Percentiles rank a stretch among this genome's conserved stretches.
Conservation (phyloP, 1,140 invertebrate genomes). For the Conus ventricosus region DNA sequence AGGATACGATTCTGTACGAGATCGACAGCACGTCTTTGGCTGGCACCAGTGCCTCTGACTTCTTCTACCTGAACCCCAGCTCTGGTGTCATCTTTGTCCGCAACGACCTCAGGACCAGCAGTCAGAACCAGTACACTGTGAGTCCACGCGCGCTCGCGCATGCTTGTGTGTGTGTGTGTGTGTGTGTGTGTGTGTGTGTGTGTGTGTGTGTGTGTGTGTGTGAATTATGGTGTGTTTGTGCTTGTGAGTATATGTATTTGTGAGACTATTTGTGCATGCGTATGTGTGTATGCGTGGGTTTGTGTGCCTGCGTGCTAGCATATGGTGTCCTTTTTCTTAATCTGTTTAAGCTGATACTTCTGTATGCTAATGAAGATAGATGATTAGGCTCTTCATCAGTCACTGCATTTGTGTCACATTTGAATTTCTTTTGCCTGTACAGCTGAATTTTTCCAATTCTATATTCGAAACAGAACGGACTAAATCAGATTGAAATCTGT, state of each 20-base stretch:
- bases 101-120: slow-evolving; percentile 40
- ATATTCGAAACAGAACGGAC: too few relatives aligned
- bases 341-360: too few relatives aligned
- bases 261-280: too few relatives aligned
- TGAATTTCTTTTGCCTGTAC: too few relatives aligned
- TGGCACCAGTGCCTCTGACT: slow-evolving; percentile 36
- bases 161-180: background rate
- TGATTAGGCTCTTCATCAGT: too few relatives aligned
- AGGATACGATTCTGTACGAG: slow-evolving; percentile 31
- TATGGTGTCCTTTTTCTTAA: too few relatives aligned
- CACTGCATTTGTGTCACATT: too few relatives aligned
- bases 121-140: slow-evolving; percentile 42
- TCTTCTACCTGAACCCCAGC: slow-evolving; percentile 56
- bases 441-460: too few relatives aligned
- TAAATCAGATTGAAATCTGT: too few relatives aligned
- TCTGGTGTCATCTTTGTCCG: slow-evolving; percentile 52
- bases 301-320: too few relatives aligned
- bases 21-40: background rate
- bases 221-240: background rate
- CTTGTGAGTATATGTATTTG: background rate
- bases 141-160: background rate
- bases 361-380: too few relatives aligned
- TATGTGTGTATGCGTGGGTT: too few relatives aligned
- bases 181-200: background rate
- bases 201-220: background rate